phyloP scores from a whole-genome alignment of 2,888 invertebrate species.

The Monoplex corrugatus region DNA sequence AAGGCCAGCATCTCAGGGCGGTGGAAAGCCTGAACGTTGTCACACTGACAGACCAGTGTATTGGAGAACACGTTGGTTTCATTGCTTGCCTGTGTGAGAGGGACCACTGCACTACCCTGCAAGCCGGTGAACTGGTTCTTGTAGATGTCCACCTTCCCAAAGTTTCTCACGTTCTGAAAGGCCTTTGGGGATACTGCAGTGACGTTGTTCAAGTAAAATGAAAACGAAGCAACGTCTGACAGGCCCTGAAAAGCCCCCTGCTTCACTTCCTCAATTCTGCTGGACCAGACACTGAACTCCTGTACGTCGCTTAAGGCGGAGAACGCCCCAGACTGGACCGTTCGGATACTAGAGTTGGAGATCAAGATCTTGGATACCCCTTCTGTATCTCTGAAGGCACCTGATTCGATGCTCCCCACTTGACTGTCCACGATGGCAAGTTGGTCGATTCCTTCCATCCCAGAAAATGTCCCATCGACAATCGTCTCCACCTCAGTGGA shows the following conservation, averaged over 20 bases:
- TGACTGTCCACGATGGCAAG: conserved; percentile 38
- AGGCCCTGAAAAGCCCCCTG: conserved; percentile 11
- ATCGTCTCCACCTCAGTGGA: conserved; percentile 9
- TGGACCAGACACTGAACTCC: conserved; percentile 38
- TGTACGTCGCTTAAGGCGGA: neutral
- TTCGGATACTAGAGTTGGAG: conserved; percentile 17
- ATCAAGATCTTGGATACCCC: conserved; percentile 10
- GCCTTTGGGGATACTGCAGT: neutral
- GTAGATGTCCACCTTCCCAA: conserved; percentile 32
- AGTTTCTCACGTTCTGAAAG: neutral
- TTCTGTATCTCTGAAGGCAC: conserved; percentile 26
- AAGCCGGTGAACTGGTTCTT: conserved; percentile 22
- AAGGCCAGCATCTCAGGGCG: neutral
- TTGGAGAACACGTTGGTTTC: conserved; percentile 39
- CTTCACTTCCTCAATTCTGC: conserved; percentile 8
- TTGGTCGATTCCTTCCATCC: conserved; percentile 28
- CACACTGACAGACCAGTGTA: conserved; percentile 29
- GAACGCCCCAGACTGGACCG: conserved; percentile 34
- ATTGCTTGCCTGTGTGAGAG: neutral
- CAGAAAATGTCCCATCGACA: conserved; percentile 32
- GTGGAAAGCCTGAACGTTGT: neutral
- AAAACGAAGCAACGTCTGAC: neutral
- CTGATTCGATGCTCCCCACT: conserved; percentile 29
- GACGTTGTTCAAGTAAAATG: conserved; percentile 44
- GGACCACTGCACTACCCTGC: neutral